A percentile compares a stretch with the other conserved stretches of the same genome.
phyloP scores from a whole-genome alignment of 2,113 vertebrate genomes.

The Probosciger aterrimus region DNA sequence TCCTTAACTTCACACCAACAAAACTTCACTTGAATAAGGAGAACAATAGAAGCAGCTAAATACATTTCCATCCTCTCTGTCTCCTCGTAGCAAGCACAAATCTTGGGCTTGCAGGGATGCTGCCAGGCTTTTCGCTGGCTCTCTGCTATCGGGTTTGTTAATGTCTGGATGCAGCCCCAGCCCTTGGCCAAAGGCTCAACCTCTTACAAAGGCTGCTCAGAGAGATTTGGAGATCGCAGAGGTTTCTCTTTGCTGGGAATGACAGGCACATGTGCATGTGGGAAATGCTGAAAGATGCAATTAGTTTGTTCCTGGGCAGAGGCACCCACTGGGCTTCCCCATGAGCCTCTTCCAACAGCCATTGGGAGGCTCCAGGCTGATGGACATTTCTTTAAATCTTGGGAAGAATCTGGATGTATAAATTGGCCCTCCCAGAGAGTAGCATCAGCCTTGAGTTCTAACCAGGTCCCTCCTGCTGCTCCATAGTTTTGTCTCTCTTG shows the following conservation, averaged over 20 bases:
- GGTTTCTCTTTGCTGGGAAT: neutral
- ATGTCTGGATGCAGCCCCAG: neutral
- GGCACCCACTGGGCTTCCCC: neutral
- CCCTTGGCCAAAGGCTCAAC: neutral
- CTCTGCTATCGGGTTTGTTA: neutral
- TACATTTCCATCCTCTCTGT: neutral
- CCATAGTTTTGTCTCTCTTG: neutral
- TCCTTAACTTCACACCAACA: neutral
- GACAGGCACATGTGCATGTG: fast-evolving
- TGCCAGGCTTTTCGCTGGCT: fast-evolving
- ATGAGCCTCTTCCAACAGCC: neutral
- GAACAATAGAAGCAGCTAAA: neutral
- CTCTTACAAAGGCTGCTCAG: neutral
- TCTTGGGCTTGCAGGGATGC: neutral
- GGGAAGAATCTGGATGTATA: neutral
- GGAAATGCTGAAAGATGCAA: neutral
- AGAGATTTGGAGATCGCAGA: neutral
- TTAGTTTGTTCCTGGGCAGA: fast-evolving
- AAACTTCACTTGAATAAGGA: neutral
- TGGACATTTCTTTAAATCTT: neutral
- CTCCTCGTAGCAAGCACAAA: neutral
- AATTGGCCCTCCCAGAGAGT: neutral
- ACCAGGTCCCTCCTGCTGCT: neutral
- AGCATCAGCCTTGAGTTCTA: neutral
- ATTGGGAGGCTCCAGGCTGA: neutral